Percentiles rank a stretch among this genome's conserved stretches.
phyloP scores from a whole-genome alignment of 2,113 vertebrate genomes.

The Pyrgilauda ruficollis region DNA sequence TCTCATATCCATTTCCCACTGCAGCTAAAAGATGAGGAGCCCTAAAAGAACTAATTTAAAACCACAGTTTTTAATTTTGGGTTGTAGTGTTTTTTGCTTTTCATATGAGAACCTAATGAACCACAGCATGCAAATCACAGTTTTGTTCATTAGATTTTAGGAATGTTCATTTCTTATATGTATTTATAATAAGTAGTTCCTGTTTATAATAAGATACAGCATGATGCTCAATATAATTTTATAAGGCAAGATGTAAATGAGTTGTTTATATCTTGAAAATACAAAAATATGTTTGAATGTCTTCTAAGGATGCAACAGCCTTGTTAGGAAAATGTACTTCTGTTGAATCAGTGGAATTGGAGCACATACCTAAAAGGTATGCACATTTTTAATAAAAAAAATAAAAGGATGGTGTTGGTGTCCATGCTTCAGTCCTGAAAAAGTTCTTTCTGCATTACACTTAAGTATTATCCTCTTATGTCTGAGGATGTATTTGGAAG shows the following conservation, averaged over 20 bases:
- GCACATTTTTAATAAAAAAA: neutral
- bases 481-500: neutral
- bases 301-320: neutral
- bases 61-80: neutral
- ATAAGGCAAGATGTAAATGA: neutral
- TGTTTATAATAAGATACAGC: neutral
- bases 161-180: neutral
- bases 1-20: neutral
- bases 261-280: neutral
- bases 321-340: neutral
- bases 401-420: accelerated
- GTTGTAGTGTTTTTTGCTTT: neutral
- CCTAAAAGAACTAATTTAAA: neutral
- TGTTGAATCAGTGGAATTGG: neutral
- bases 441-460: neutral
- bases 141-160: neutral
- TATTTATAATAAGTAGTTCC: neutral
- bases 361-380: neutral
- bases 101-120: neutral
- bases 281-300: neutral
- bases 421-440: neutral
- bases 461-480: neutral
- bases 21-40: neutral
- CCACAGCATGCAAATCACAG: neutral
- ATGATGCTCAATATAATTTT: neutral